A percentile compares a stretch with the other conserved stretches of the same genome.
Conservation (phyloP, 2,113 vertebrate genomes). For the Lasiurus cinereus region DNA sequence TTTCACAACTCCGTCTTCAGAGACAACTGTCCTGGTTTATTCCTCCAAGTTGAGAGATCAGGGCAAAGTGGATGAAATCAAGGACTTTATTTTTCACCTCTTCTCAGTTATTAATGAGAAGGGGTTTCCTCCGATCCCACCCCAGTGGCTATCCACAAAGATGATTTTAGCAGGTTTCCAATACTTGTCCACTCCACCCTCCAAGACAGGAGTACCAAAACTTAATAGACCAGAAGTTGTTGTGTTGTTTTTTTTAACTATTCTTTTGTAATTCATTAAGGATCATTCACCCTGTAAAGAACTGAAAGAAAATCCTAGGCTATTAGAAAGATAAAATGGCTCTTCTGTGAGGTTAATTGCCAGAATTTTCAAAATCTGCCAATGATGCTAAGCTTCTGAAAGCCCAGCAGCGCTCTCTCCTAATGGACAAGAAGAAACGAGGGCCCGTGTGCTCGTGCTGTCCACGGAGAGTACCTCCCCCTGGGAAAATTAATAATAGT, state of each 20-base stretch:
- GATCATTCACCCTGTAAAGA: neutral
- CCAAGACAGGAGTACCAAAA: neutral
- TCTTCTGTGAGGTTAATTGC: slow-evolving; percentile 73
- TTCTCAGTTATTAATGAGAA: neutral
- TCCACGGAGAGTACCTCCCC: slow-evolving; percentile 74
- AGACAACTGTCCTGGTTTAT: slow-evolving; percentile 6
- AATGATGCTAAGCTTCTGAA: slow-evolving; percentile 63
- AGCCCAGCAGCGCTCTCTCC: slow-evolving; percentile 75
- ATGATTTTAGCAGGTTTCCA: neutral
- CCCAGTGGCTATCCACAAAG: too few species aligned
- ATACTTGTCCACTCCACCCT: neutral
- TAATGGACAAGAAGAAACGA: slow-evolving; percentile 75
- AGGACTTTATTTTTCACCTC: neutral
- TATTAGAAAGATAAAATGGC: slow-evolving; percentile 69
- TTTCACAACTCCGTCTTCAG: neutral
- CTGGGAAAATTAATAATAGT: slow-evolving; percentile 76
- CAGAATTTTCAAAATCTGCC: slow-evolving; percentile 73
- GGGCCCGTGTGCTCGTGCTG: slow-evolving; percentile 76
- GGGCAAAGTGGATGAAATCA: fast-evolving
- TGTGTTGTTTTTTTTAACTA: neutral
- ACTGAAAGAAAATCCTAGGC: neutral
- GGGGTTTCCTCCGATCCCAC: fast-evolving
- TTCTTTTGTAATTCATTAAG: slow-evolving; percentile 53
- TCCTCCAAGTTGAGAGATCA: neutral
- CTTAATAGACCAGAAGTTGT: neutral